Evolutionary conservation across 2,113 vertebrate genomes (phyloP), one percentile per base, ranked within the genome.

Genomic region (Recurvirostra avosetta): DNA sequence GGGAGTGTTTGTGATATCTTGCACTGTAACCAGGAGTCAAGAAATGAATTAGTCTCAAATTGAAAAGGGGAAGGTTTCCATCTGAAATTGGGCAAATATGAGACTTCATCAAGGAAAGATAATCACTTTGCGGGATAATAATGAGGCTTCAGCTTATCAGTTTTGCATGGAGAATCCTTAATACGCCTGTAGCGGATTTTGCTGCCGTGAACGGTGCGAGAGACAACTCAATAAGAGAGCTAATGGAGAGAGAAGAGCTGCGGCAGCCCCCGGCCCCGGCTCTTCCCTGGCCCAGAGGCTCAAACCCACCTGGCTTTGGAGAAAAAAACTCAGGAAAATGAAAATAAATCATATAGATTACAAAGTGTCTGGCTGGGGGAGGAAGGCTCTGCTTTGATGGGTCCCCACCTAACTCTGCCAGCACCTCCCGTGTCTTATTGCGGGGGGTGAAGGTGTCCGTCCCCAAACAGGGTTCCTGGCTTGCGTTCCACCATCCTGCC

Each of bases 61-160:
- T 96, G 96, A 96, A 96, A 96, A 91, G 94, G 71, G 95, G 94
- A 97, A 95, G 87, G 95, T 95, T 97, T 97, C 96, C 88, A 90
- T 98, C 94, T 95, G 96, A 97, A 97, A 94, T 91, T 95, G 96
- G 94, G 92, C 92, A 97, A 97, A 97, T 97, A 97, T 23, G 94
- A 98, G 94, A 92, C 96, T 97, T 96, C 96, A 97, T 97, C 97
- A 97, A 97, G 97, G 86, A 78, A 87, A 97, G 97, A 97, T 97
- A 98, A 97, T 98, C 97, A 94, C 94, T 94, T 93, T 86, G 96
- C 3, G 2, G 92, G 97, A 96, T 97, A 96, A 97, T 97, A 98
- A 98, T 96, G 94, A 97, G 90, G 76, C 94, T 95, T 81, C 88
- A 92, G 94, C 92, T 97, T 97, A 97, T 95, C 94, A 72, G 88